phyloP scores from a whole-genome alignment of 2,113 vertebrate genomes.

The Lepisosteus osseus region DNA sequence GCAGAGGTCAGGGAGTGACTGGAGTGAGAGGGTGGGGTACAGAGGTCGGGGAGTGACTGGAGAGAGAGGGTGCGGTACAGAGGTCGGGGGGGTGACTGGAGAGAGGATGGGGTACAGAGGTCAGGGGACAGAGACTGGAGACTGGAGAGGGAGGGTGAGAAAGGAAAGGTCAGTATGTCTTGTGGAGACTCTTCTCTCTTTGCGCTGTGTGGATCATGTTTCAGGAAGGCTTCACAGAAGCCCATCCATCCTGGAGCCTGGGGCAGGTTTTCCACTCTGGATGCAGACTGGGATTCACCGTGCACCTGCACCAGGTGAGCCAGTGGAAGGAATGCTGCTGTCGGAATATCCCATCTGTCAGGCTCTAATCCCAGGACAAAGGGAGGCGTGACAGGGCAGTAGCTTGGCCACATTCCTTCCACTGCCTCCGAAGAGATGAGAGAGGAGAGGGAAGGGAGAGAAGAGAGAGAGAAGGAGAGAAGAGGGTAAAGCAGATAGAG shows the following conservation, averaged over 20 bases:
- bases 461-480: slow-evolving; percentile 5
- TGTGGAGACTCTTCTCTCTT: slow-evolving; percentile 11
- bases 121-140: background rate
- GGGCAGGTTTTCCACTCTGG: too few relatives aligned
- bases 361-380: slow-evolving; percentile 6
- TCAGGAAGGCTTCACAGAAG: too few relatives aligned
- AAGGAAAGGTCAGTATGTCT: background rate
- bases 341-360: too few relatives aligned
- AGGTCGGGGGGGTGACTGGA: too few relatives aligned
- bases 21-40: background rate
- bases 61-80: too few relatives aligned
- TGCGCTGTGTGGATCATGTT: background rate
- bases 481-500: slow-evolving; percentile 27
- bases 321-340: too few relatives aligned
- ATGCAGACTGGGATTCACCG: too few relatives aligned
- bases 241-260: too few relatives aligned
- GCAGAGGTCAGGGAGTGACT: background rate
- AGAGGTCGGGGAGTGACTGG: background rate
- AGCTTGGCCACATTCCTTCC: slow-evolving; percentile 46
- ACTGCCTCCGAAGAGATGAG: slow-evolving; percentile 23
- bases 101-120: slow-evolving; percentile 6
- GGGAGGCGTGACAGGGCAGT: slow-evolving; percentile 20
- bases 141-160: background rate
- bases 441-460: slow-evolving; percentile 13
- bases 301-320: too few relatives aligned